These are phyloP conservation scores for Platygyra sinensis DNA, from an alignment of 64 coral and sea anemone genomes.

Conservation along the genomic window DNA sequence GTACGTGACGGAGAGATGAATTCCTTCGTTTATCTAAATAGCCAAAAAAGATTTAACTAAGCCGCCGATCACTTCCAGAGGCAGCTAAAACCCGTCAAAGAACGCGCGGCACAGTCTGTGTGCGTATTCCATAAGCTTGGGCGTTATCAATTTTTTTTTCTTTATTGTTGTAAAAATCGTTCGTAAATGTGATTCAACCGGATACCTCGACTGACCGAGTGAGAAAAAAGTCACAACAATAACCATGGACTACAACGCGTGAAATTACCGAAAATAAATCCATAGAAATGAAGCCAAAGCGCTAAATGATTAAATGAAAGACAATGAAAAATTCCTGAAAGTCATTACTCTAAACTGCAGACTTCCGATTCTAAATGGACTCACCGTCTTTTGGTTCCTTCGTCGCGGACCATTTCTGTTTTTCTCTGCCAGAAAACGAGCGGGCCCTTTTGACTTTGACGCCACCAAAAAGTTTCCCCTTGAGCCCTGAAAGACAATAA, in stretches of 20 bases:
- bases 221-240: not conserved
- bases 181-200: not conserved
- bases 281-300: not conserved
- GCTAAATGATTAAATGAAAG: not conserved
- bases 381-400: slow-evolving; percentile 57
- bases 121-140: not conserved
- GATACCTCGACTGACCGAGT: not conserved
- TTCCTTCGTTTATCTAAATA: not conserved
- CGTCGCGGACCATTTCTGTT: slow-evolving; percentile 46
- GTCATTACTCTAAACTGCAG: not conserved
- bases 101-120: not conserved
- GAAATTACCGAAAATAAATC: not conserved
- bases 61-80: not conserved
- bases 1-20: slow-evolving; percentile 15
- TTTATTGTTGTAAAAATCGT: not conserved
- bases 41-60: not conserved
- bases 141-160: slow-evolving; percentile 5
- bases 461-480: slow-evolving; percentile 60
- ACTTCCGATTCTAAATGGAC: slow-evolving; percentile 14
- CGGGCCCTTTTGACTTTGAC: slow-evolving; percentile 62
- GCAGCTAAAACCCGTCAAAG: not conserved
- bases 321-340: not conserved
- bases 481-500: slow-evolving; percentile 40
- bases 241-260: not conserved
- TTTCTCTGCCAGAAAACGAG: slow-evolving; percentile 71